Evolutionary conservation across 2,888 invertebrate genomes (phyloP).

Genomic region (Drosophila acutilabella): DNA sequence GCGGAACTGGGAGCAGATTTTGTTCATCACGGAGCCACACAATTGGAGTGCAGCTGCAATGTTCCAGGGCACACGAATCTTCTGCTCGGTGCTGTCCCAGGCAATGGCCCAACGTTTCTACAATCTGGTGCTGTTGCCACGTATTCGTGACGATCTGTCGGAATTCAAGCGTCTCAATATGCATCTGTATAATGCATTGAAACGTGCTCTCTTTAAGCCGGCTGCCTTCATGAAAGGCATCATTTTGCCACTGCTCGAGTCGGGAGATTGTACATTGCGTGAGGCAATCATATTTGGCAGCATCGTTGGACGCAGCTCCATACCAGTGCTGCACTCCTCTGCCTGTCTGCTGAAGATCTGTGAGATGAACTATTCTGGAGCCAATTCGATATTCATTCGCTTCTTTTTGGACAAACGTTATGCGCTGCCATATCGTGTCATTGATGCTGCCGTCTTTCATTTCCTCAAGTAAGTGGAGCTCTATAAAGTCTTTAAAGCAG

Average conservation of each 20-base stretch:
- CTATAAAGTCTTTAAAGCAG: background rate
- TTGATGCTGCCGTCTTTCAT: slow-evolving; percentile 97
- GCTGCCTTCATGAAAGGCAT: slow-evolving; percentile 99
- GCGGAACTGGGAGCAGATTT: slow-evolving; percentile 96
- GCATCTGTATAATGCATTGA: slow-evolving; percentile 97
- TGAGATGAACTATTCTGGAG: slow-evolving; percentile 98
- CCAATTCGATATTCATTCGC: slow-evolving; percentile 97
- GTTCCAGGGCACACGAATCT: slow-evolving; percentile 94
- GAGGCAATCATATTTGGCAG: slow-evolving; percentile 98
- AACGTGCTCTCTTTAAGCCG: slow-evolving; percentile 97
- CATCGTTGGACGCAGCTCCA: slow-evolving; percentile 94
- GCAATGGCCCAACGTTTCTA: slow-evolving; percentile 98
- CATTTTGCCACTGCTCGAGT: slow-evolving; percentile 90
- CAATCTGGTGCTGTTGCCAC: slow-evolving; percentile 95
- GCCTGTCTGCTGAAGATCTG: slow-evolving; percentile 98
- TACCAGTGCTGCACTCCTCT: slow-evolving; percentile 97
- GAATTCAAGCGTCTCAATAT: slow-evolving; percentile 98
- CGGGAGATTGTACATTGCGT: slow-evolving; percentile 96
- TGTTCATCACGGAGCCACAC: slow-evolving; percentile 95
- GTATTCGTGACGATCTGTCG: slow-evolving; percentile 96
- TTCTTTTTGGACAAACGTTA: slow-evolving; percentile 99
- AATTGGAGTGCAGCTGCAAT: slow-evolving; percentile 99
- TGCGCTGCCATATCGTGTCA: slow-evolving; percentile 96
- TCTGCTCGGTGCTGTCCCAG: slow-evolving; percentile 98
- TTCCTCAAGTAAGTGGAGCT: slow-evolving; percentile 90